Percentiles rank a stretch among this genome's conserved stretches.
These are phyloP conservation scores for Lochmaea crataegi DNA, from an alignment of 2,888 invertebrate species.

Conservation along the genomic window DNA sequence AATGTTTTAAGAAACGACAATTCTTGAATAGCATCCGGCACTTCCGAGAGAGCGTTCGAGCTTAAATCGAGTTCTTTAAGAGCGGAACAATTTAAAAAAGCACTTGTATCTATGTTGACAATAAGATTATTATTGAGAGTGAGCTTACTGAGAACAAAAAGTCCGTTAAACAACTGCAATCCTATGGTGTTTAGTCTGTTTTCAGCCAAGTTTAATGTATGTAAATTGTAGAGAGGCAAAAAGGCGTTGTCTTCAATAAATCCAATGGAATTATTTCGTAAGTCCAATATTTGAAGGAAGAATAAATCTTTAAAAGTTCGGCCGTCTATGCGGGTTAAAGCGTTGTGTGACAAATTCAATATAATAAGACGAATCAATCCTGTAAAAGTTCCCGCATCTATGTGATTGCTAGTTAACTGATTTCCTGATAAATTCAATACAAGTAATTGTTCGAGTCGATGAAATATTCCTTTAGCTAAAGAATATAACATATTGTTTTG, in stretches of 20 bases:
- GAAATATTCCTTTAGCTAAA: slow-evolving; percentile 85
- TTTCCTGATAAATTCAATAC: slow-evolving; percentile 88
- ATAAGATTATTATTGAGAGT: slow-evolving; percentile 89
- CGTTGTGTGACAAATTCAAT: slow-evolving; percentile 86
- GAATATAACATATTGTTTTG: slow-evolving; percentile 88
- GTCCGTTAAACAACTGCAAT: slow-evolving; percentile 83
- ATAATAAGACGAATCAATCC: slow-evolving; percentile 87
- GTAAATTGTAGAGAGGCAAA: slow-evolving; percentile 86
- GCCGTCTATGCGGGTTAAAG: slow-evolving; percentile 84
- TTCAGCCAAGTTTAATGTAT: slow-evolving; percentile 89
- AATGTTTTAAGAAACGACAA: slow-evolving; percentile 86
- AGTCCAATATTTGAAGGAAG: slow-evolving; percentile 85
- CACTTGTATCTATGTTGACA: slow-evolving; percentile 80
- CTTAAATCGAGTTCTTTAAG: slow-evolving; percentile 90
- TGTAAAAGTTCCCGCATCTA: slow-evolving; percentile 86
- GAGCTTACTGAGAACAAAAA: slow-evolving; percentile 85
- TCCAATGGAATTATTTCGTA: slow-evolving; percentile 89
- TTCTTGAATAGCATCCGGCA: slow-evolving; percentile 86
- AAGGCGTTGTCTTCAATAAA: slow-evolving; percentile 91
- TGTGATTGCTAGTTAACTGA: slow-evolving; percentile 84
- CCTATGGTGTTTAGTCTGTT: slow-evolving; percentile 86
- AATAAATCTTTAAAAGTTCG: slow-evolving; percentile 88
- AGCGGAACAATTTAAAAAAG: slow-evolving; percentile 89
- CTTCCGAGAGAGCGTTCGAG: slow-evolving; percentile 83
- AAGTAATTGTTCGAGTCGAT: slow-evolving; percentile 84